Percentiles rank a stretch among this genome's conserved stretches.
These are phyloP conservation scores for Asteroscopus sphinx DNA, from an alignment of 2,888 invertebrate species.

Conservation along the genomic window DNA sequence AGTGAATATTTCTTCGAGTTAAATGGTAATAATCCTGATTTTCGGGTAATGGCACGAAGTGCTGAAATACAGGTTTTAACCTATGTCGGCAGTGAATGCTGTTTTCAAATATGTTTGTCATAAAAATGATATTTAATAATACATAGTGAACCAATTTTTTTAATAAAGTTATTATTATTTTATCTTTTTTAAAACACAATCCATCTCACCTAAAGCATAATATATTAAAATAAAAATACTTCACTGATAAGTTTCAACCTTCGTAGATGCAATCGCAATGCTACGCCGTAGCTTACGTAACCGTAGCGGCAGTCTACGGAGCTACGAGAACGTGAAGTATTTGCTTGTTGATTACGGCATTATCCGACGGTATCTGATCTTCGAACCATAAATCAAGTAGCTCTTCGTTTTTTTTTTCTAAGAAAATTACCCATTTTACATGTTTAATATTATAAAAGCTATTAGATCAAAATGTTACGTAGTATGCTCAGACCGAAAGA, in stretches of 20 bases:
- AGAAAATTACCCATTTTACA: slow-evolving; percentile 16
- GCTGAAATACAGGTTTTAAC: too few relatives aligned
- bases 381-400: slow-evolving; percentile 32
- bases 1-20: too few relatives aligned
- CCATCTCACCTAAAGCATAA: too few relatives aligned
- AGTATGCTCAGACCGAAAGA: too few relatives aligned
- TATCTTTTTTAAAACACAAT: too few relatives aligned
- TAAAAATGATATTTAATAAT: too few relatives aligned
- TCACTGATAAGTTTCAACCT: slow-evolving; percentile 2
- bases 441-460: slow-evolving; percentile 28
- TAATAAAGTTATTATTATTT: too few relatives aligned
- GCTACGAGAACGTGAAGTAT: slow-evolving; percentile 16
- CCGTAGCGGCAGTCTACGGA: slow-evolving; percentile 19
- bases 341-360: slow-evolving; percentile 24
- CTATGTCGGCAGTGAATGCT: too few relatives aligned
- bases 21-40: too few relatives aligned
- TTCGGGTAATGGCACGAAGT: too few relatives aligned
- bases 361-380: slow-evolving; percentile 23
- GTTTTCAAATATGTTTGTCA: too few relatives aligned
- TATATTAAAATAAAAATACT: slow-evolving; percentile 6
- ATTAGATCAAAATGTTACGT: slow-evolving; percentile 7
- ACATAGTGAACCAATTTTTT: too few relatives aligned
- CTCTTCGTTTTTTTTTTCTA: slow-evolving; percentile 10
- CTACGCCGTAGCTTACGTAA: slow-evolving; percentile 30
- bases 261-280: slow-evolving; percentile 3